A percentile compares a stretch with the other conserved stretches of the same genome.
Conservation (phyloP, 2,888 invertebrate genomes). For the Drosophila percnosoma region DNA sequence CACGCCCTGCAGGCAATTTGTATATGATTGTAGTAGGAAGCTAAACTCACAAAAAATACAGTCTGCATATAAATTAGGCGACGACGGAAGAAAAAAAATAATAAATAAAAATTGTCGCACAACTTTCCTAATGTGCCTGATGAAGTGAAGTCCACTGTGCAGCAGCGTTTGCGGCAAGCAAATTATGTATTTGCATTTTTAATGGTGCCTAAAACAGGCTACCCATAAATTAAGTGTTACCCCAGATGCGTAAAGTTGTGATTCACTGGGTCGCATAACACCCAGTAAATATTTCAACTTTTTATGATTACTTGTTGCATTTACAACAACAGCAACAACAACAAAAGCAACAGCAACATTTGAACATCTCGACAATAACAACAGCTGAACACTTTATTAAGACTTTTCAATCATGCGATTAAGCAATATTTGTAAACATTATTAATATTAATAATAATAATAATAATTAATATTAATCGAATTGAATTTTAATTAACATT, state of each 20-base stretch:
- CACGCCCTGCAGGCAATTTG: conserved; percentile 49
- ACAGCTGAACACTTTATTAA: not conserved
- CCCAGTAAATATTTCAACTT: conserved; percentile 5
- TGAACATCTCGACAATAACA: not conserved
- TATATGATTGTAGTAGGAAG: conserved; percentile 48
- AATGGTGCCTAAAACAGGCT: conserved; percentile 50
- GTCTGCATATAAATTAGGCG: conserved; percentile 61
- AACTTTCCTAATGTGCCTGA: conserved; percentile 60
- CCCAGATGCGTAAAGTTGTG: conserved; percentile 9
- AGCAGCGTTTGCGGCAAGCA: conserved; percentile 4
- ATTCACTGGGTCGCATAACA: conserved; percentile 9
- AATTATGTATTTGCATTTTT: conserved; percentile 64
- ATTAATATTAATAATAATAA: not conserved
- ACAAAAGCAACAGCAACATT: not conserved
- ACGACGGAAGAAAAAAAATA: not conserved
- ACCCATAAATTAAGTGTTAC: conserved; percentile 44
- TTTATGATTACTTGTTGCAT: not conserved
- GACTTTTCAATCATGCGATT: not conserved
- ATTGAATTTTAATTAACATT: not conserved
- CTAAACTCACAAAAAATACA: conserved; percentile 20
- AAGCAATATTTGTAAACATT: no score
- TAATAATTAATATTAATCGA: not conserved
- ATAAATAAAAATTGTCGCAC: conserved; percentile 24
- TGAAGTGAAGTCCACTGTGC: conserved; percentile 48
- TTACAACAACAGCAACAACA: not conserved